These are phyloP conservation scores for Salminus brasiliensis DNA, from an alignment of 2,113 vertebrate genomes.

Conservation along the genomic window DNA sequence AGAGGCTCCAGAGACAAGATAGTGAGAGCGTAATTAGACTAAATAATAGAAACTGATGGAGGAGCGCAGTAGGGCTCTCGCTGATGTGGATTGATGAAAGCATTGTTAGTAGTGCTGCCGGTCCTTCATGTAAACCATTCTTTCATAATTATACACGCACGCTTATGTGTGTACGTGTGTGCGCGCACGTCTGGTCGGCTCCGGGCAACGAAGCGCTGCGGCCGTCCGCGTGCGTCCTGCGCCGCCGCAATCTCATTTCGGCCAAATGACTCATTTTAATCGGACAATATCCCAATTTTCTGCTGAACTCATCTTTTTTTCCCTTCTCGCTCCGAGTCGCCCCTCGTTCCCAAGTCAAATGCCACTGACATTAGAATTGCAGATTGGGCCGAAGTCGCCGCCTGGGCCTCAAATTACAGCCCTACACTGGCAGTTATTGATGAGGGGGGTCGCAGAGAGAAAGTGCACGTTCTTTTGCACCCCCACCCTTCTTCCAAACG, in stretches of 20 bases:
- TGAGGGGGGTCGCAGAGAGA: slow-evolving; percentile 46
- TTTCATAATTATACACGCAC: slow-evolving; percentile 43
- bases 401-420: slow-evolving; percentile 45
- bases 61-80: slow-evolving; percentile 1
- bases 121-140: slow-evolving; percentile 40
- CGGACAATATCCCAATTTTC: slow-evolving; percentile 48
- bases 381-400: slow-evolving; percentile 50
- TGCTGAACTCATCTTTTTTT: slow-evolving; percentile 43
- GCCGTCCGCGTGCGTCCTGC: slow-evolving; percentile 18
- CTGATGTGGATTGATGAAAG: slow-evolving; percentile 42
- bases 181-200: slow-evolving; percentile 29
- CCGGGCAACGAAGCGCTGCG: not conserved
- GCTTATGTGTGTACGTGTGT: not conserved
- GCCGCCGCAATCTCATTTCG: slow-evolving; percentile 32
- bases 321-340: slow-evolving; percentile 20
- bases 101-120: slow-evolving; percentile 14
- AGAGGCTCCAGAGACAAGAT: slow-evolving; percentile 22
- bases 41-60: slow-evolving; percentile 44
- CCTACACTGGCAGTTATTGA: slow-evolving; percentile 59
- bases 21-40: slow-evolving; percentile 31
- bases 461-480: slow-evolving; percentile 17
- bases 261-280: slow-evolving; percentile 46
- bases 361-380: slow-evolving; percentile 58
- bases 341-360: slow-evolving; percentile 33
- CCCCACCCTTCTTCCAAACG: not conserved